phyloP scores from a whole-genome alignment of 2,797 vertebrate genomes.

The Galaxias olidus region DNA sequence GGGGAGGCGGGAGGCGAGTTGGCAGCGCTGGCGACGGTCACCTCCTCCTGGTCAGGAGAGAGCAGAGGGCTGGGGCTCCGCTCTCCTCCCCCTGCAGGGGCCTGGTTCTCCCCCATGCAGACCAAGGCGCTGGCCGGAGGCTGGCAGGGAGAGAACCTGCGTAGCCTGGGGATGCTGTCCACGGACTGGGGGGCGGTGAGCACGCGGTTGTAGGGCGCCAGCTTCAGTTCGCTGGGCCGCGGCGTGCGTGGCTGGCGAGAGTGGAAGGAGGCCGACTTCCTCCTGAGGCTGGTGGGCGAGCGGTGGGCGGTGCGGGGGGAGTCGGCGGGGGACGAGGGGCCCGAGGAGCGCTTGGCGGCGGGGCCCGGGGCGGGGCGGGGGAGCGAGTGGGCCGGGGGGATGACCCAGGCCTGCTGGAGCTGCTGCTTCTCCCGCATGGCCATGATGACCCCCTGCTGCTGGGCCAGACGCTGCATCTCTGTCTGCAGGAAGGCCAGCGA shows the following conservation, averaged over 20 bases:
- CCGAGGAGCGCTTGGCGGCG: slow-evolving; percentile 79
- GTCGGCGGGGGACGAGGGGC: slow-evolving; percentile 84
- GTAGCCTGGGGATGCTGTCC: slow-evolving; percentile 91
- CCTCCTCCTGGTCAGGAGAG: slow-evolving; percentile 48
- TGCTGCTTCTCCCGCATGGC: slow-evolving; percentile 91
- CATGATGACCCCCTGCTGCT: slow-evolving; percentile 97
- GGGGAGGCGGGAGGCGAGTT: slow-evolving; percentile 40
- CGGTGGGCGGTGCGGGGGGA: slow-evolving; percentile 83
- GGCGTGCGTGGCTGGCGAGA: slow-evolving; percentile 84
- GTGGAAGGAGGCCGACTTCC: slow-evolving; percentile 88
- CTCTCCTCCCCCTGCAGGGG: slow-evolving; percentile 31
- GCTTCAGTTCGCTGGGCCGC: slow-evolving; percentile 92
- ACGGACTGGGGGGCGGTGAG: slow-evolving; percentile 92
- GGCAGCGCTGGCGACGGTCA: slow-evolving; percentile 28
- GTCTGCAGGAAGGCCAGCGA: slow-evolving; percentile 91
- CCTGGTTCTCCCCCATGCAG: slow-evolving; percentile 85
- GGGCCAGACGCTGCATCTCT: slow-evolving; percentile 95
- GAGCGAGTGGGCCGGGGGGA: slow-evolving; percentile 84
- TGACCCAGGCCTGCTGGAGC: slow-evolving; percentile 86
- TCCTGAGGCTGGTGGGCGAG: slow-evolving; percentile 87
- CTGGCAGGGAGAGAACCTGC: slow-evolving; percentile 93
- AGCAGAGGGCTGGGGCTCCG: slow-evolving; percentile 45
- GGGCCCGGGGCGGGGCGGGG: slow-evolving; percentile 56
- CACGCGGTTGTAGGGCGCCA: slow-evolving; percentile 91
- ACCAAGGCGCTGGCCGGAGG: slow-evolving; percentile 86